Base-by-base conservation (phyloP, 2,797 vertebrate genomes). In the Sebastiscus tertius region DNA sequence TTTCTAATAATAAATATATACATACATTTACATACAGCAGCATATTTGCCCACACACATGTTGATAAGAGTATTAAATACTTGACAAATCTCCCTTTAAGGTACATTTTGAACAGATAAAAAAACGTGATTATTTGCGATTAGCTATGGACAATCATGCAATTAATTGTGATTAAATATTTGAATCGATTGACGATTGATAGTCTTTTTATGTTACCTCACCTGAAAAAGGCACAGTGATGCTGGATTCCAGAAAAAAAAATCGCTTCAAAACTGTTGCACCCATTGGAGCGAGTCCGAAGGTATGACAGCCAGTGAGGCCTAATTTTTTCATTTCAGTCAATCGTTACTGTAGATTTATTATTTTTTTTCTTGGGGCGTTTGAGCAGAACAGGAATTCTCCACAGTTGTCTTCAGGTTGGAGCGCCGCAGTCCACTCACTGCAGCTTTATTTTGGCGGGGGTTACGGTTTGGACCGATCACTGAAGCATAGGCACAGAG, bases 381-480 rank as follows among this genome's bases (percentile, higher is more conserved):
- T 81, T 69, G 75, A 74, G 64, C 79, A 22, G 39, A 76, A 31
- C 36, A 26, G 54, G 67, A 67, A 67, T 83, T 79, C 29, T 72
- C 36, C 36, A 55, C 72, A n/a, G 58, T 74, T 24, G 58, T 63
- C 46, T 72, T 83, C 22, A 39, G 79, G 79, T 73, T 75, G 79
- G 39, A 42, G 46, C 27, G 6, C 62, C 7, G 80, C 75, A 79
- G 81, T 88, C 71, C 69, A 24, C 75, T 66, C 46, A 49, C 46
- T 49, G 79, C 64, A 58, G 85, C 79, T 83, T 81, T 87, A 65
- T 72, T 87, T 87, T 84, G 82, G 77, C 61, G 26, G 60, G 24
- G 34, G 49, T 33, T 66, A 74, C 29, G 34, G 39, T 76, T 84
- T 79, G 84, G 75, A 24, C 60, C 8, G 18, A 55, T 70, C 34